Base-by-base conservation (phyloP, 2,797 vertebrate genomes). In the Prionace glauca region DNA sequence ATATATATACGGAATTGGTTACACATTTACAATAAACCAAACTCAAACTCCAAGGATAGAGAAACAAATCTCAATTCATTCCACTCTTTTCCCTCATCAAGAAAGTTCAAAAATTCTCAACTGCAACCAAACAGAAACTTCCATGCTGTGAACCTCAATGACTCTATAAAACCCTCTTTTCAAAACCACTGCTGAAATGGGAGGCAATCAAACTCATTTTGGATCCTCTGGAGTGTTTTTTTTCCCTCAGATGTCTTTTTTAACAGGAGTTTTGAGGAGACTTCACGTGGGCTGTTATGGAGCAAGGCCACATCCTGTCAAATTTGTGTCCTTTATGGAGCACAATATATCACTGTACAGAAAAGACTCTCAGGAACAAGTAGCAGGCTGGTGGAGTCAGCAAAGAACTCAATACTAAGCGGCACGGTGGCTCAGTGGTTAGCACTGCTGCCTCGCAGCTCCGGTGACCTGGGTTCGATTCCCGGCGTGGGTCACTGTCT, bases 31-130 rank as follows among this genome's bases (percentile, higher is more conserved):
- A 11, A 41, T n/a, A 41, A 92, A 41, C 36, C n/a, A 41, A 92
- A 8, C 36, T 92, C 20, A 92, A 92, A 69, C 62, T 92, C 90
- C 65, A 24, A 92, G 90, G 90, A 69, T 65, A 11, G 20, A 69
- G 90, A 24, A 69, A 69, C n/a, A 69, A 92, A 62, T 69, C 65
- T 92, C 69, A 92, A 92, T 92, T 69, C 90, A 92, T 92, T 41
- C 41, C 62, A 69, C 90, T 32, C 65, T 24, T 26, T 18, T 1
- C 10, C 32, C 36, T 8, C 10, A 16, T 22, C 24, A 69, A 24
- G 12, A 92, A 41, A 65, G 32, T 22, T 92, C 36, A 24, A 77
- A 77, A 11, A 11, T 22, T 67, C 36, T 69, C 36, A 11, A 67
- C 65, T 24, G 65, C n/a, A 69, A 24, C 22, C 90, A 36, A 92